phyloP scores from a whole-genome alignment of 2,113 vertebrate species.

The Trogon surrucura region DNA sequence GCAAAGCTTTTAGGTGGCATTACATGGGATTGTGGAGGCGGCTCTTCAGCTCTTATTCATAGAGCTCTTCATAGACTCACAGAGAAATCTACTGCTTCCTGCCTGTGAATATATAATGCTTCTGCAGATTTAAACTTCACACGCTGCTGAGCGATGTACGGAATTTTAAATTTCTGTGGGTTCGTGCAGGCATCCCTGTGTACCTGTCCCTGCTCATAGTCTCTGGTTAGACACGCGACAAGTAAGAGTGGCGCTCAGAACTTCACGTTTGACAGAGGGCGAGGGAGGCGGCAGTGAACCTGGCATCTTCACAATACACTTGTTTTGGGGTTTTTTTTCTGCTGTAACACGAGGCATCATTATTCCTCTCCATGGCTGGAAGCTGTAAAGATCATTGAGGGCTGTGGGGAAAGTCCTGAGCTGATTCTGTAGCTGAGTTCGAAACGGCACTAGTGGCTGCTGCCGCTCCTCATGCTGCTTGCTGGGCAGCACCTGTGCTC shows the following conservation, averaged over 20 bases:
- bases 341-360: fast-evolving
- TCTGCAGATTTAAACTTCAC: not conserved
- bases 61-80: slow-evolving; percentile 64
- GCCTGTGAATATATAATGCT: not conserved
- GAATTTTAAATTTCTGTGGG: not conserved
- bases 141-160: not conserved
- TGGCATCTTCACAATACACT: fast-evolving
- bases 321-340: not conserved
- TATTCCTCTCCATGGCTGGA: not conserved
- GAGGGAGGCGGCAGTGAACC: not conserved
- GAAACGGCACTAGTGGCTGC: not conserved
- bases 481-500: not conserved
- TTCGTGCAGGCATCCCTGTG: fast-evolving
- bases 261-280: not conserved
- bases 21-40: slow-evolving; percentile 68
- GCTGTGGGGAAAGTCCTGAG: not conserved
- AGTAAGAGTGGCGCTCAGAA: too few relatives aligned
- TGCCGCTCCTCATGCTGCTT: not conserved
- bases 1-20: slow-evolving; percentile 86
- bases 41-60: slow-evolving; percentile 67
- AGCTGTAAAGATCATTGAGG: not conserved
- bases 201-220: not conserved
- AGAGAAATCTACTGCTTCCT: slow-evolving; percentile 40
- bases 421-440: not conserved
- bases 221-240: not conserved